Base-by-base conservation (phyloP, 2,888 invertebrate species). In the Hirtodrosophila alboralis region DNA sequence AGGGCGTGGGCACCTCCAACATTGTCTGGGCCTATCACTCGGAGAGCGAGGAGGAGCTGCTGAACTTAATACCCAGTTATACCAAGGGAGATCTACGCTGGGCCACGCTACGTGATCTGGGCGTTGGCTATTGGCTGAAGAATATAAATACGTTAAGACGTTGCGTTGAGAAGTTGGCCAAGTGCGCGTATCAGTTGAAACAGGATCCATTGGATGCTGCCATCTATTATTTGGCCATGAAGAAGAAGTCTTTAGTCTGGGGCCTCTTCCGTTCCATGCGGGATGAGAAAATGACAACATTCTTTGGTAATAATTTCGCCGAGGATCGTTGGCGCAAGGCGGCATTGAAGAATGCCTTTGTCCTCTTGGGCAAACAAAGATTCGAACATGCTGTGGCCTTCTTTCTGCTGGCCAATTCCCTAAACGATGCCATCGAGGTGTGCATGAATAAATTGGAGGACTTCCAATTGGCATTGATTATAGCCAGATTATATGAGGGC, bases 1-100 rank as follows among this genome's bases (percentile, higher is more conserved):
- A 95, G 69, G 98, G 97, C 14, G 95, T 97, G 1, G 95, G 95
- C 27, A 95, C 95, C 7, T 95, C 97, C 77, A 97, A 98, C 90
- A 93, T 99, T 13, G 98, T 98, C 2, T 99, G 99, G 99, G 99
- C 99, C 0, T 99, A 97, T 91, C 99, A 99, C 90, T 99, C 99
- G 0, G 99, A 99, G 91, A 96, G 97, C 13, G 97, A 98, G 89
- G 98, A 98, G 83, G 99, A 99, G 89, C 92, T 99, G 51, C 91
- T 99, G 9, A 95, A 95, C 56, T 91, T 98, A 43, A 95, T 98
- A 70, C 98, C 99, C 0, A 95, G 95, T 0, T 96, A 96, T 77
- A 93, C 95, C 0, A 96, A 96, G 89, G 95, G 95, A 1, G 95
- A 95, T 80, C 94, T 96, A 0, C 96, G 95, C 38, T 99, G 99